phyloP scores from a whole-genome alignment of 2,113 vertebrate species.

The Polypterus bichir region DNA sequence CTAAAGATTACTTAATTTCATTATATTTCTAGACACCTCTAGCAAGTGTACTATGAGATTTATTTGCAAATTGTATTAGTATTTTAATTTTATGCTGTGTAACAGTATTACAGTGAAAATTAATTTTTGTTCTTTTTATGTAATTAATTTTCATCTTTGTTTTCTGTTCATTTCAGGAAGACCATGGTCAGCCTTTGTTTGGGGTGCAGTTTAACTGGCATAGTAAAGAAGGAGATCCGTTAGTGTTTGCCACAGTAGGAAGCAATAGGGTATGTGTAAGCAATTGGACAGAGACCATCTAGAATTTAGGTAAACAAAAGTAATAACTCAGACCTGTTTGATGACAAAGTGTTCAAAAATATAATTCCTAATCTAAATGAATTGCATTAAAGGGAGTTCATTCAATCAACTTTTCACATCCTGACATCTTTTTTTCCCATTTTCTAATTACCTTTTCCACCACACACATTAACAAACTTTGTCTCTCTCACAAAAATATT shows the following conservation, averaged over 20 bases:
- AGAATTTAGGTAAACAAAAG: too few species aligned
- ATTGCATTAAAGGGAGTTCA: too few species aligned
- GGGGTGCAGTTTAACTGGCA: conserved; percentile 98
- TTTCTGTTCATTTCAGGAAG: conserved; percentile 61
- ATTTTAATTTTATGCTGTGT: neutral
- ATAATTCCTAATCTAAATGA: too few species aligned
- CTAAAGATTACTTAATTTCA: too few species aligned
- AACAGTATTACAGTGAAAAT: conserved; percentile 1
- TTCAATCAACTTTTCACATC: too few species aligned
- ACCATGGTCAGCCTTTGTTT: conserved; percentile 90
- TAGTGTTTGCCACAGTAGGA: conserved; percentile 94
- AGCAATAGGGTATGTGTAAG: conserved; percentile 79
- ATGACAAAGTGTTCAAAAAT: too few species aligned
- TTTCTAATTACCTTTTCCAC: neutral
- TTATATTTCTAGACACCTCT: too few species aligned
- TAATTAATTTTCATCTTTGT: neutral
- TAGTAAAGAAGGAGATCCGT: conserved; percentile 93
- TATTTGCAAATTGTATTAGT: too few species aligned
- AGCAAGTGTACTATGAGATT: too few species aligned
- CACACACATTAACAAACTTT: too few species aligned
- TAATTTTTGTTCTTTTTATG: neutral
- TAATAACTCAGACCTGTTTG: too few species aligned
- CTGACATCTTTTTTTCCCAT: neutral
- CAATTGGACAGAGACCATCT: neutral
- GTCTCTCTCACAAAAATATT: too few species aligned